Evolutionary conservation across 2,888 invertebrate species (phyloP).

Genomic region (Meteorus colon): DNA sequence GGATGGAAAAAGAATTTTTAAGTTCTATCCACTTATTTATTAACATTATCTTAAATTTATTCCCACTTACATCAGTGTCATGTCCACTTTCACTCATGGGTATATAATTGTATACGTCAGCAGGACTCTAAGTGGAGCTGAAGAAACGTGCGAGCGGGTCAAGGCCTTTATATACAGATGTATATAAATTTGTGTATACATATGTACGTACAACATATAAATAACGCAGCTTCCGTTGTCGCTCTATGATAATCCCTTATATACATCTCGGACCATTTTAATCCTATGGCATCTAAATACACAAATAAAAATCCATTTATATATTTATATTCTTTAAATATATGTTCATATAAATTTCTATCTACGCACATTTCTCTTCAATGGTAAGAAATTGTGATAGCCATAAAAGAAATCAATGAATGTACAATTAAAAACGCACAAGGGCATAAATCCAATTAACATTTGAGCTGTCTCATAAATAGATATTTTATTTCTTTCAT

Average conservation of each 20-base stretch:
- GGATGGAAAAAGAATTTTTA: background rate
- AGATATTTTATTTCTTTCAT: background rate
- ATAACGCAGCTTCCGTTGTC: constrained; percentile 10
- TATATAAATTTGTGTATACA: constrained; percentile 3
- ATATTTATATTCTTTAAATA: background rate
- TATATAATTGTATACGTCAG: constrained; percentile 32
- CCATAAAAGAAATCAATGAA: background rate
- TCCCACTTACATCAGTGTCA: constrained; percentile 13
- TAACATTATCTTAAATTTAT: background rate
- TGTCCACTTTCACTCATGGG: constrained; percentile 33
- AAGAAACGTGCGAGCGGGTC: constrained; percentile 41
- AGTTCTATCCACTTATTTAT: background rate
- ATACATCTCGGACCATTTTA: background rate
- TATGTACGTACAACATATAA: background rate
- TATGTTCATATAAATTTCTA: background rate
- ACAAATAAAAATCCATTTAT: background rate
- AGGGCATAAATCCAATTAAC: background rate
- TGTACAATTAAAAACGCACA: background rate
- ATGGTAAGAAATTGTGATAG: background rate
- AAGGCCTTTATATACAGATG: constrained; percentile 31
- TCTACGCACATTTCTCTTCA: background rate
- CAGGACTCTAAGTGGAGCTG: constrained; percentile 33
- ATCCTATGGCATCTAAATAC: background rate
- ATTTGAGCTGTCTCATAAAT: background rate
- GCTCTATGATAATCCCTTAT: background rate